These are phyloP conservation scores for Glaucomys volans DNA, from an alignment of 2,113 vertebrate species.

Conservation along the genomic window DNA sequence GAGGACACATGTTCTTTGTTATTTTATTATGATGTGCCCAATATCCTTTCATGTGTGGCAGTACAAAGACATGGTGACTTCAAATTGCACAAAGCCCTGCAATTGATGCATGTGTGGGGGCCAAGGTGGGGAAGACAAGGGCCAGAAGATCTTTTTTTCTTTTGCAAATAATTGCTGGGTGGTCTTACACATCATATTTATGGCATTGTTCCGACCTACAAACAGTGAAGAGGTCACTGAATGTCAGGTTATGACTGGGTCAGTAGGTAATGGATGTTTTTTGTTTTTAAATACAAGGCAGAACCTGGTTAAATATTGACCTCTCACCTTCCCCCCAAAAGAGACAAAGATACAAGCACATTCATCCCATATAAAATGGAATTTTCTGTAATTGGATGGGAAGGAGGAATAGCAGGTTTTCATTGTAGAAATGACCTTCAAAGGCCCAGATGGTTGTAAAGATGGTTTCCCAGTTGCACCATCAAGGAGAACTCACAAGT, in stretches of 20 bases:
- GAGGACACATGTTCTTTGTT: not conserved
- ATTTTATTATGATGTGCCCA: not conserved
- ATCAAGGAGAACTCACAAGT: not conserved
- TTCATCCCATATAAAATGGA: not conserved
- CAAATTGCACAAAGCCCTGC: not conserved
- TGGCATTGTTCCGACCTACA: not conserved
- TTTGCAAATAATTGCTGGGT: not conserved
- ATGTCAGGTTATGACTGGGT: not conserved
- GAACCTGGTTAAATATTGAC: not conserved
- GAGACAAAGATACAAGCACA: not conserved
- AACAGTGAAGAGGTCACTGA: not conserved
- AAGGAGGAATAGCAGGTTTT: not conserved
- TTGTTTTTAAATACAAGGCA: conserved; percentile 10
- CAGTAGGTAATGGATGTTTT: not conserved
- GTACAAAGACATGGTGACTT: not conserved
- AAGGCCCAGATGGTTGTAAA: not conserved
- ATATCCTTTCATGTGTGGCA: not conserved
- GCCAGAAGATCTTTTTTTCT: not conserved
- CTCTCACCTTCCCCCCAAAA: rapidly evolving
- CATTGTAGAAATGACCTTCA: not conserved
- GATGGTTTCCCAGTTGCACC: not conserved
- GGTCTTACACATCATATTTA: not conserved
- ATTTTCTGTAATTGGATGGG: not conserved
- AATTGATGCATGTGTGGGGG: not conserved
- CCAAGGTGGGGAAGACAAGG: not conserved